phyloP scores from a whole-genome alignment of 2,888 invertebrate species.

The Aethes cnicana region DNA sequence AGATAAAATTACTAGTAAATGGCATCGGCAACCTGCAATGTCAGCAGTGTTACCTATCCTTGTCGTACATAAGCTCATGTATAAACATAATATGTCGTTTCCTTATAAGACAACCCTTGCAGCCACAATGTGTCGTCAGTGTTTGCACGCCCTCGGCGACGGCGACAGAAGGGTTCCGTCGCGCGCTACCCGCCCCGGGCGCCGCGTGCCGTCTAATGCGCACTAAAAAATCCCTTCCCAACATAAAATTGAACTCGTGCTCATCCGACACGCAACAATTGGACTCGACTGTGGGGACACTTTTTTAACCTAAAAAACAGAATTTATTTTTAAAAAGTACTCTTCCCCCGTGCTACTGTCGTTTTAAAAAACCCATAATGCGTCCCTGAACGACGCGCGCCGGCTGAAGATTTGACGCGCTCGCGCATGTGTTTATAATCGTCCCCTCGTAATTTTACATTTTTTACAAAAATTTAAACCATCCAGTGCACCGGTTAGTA shows the following conservation, averaged over 20 bases:
- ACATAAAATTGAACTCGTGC: conserved; percentile 79
- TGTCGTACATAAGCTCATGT: too few relatives aligned
- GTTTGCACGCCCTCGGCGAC: conserved; percentile 43
- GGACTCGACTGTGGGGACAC: conserved; percentile 74
- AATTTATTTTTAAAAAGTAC: conserved; percentile 77
- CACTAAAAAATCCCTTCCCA: conserved; percentile 76
- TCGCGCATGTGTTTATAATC: conserved; percentile 80
- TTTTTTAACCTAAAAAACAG: conserved; percentile 73
- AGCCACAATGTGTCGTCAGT: conserved; percentile 26
- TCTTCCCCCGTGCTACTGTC: conserved; percentile 66
- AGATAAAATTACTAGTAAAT: too few relatives aligned
- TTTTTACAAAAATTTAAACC: conserved; percentile 71
- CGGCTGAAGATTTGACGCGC: conserved; percentile 82
- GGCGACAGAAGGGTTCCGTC: conserved; percentile 32
- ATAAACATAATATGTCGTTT: too few relatives aligned
- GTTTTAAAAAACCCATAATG: conserved; percentile 78
- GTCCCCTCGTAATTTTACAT: conserved; percentile 76
- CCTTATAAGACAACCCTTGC: conserved; percentile 11
- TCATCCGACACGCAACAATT: conserved; percentile 82
- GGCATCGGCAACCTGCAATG: too few relatives aligned
- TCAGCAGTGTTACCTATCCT: too few relatives aligned
- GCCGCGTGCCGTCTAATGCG: conserved; percentile 67
- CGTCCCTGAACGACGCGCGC: conserved; percentile 69
- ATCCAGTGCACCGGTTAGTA: conserved; percentile 68
- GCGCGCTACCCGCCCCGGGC: conserved; percentile 35